Conservation (phyloP, 2,113 vertebrate species). For the Lycaon pictus region DNA sequence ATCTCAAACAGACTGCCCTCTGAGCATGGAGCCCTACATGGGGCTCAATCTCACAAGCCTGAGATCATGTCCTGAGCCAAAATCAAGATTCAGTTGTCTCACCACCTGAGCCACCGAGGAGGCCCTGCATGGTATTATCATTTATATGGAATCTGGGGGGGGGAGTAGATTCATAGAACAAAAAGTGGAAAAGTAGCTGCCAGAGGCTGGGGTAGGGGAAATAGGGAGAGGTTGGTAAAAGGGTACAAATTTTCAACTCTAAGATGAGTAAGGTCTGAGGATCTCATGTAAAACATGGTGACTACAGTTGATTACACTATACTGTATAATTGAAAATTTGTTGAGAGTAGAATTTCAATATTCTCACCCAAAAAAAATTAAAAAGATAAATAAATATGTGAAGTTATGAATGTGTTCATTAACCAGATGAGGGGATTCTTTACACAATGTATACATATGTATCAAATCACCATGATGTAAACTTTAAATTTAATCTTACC, state of each 20-base stretch:
- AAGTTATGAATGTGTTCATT: not conserved
- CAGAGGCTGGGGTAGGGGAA: not conserved
- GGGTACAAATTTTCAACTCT: not conserved
- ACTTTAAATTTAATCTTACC: not conserved
- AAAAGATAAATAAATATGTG: not conserved
- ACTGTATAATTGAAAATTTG: not conserved
- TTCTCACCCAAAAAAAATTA: not conserved
- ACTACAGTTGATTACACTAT: not conserved
- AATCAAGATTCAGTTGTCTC: not conserved
- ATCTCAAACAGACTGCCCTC: not conserved
- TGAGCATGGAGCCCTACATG: accelerated
- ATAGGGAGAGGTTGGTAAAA: not conserved
- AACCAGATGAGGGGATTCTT: not conserved
- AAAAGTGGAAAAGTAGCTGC: not conserved
- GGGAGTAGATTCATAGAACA: not conserved
- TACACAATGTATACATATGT: not conserved
- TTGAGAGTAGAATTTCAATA: not conserved
- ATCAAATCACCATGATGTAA: not conserved
- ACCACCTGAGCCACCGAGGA: not conserved
- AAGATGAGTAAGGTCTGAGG: not conserved
- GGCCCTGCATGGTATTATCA: not conserved
- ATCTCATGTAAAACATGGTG: not conserved
- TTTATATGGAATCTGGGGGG: not conserved
- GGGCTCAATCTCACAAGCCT: not conserved
- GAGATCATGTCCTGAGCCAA: not conserved